Percentiles rank a stretch among this genome's conserved stretches.
Evolutionary conservation across 2,797 vertebrate genomes (phyloP).

Genomic region (Eremophila alpestris): DNA sequence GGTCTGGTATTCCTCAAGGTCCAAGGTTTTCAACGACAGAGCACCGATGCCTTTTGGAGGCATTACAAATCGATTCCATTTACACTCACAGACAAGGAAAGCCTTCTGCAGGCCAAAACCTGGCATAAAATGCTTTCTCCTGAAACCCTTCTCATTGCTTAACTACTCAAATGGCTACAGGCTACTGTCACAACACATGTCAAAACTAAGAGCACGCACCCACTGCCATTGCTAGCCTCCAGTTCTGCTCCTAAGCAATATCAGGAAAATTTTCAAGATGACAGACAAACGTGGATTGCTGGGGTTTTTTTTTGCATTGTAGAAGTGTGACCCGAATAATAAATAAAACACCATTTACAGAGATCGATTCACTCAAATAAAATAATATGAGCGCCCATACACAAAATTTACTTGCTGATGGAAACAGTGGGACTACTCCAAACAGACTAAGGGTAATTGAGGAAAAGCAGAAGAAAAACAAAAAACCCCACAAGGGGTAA

Average conservation of each 20-base stretch:
- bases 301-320: not conserved
- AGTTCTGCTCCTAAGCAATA: not conserved
- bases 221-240: not conserved
- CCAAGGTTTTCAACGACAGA: not conserved
- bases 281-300: not conserved
- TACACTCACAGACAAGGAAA: not conserved
- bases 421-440: not conserved
- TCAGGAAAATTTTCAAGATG: not conserved
- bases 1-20: not conserved
- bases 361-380: not conserved
- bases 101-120: not conserved
- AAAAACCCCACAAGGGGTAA: fast-evolving
- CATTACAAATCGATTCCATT: slow-evolving; percentile 2
- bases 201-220: not conserved
- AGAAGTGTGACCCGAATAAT: not conserved
- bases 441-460: not conserved
- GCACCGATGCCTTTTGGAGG: not conserved
- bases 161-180: not conserved
- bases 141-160: not conserved
- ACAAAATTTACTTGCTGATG: not conserved
- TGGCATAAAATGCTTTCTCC: not conserved
- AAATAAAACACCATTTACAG: not conserved
- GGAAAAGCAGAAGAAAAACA: not conserved
- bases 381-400: not conserved
- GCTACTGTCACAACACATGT: slow-evolving; percentile 36